Evolutionary conservation across 2,113 vertebrate species (phyloP), one percentile per base, ranked within the genome.

Genomic region (Nycticebus coucang): DNA sequence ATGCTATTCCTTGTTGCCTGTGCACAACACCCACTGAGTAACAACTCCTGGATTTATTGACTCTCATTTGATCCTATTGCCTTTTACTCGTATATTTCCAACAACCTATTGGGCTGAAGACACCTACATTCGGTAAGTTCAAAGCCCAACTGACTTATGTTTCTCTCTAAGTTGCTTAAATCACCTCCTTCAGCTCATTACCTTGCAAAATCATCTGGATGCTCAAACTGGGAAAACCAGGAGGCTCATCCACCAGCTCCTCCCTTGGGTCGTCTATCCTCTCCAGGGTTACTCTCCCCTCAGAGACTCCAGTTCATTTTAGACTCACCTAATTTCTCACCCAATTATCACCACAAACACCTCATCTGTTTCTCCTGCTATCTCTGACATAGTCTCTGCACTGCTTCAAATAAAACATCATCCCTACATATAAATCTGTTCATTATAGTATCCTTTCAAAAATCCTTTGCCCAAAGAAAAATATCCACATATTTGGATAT

Each of bases 391-490:
- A 79, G 18, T 57, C 41, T 82, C 82, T 85, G 14, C 45, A 62
- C 2, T 55, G 50, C 59, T n/a, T 89, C 60, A 87, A 80, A n/a
- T 59, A 87, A 94, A 84, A 45, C 21, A 68, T 77, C 53, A 37
- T 87, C 5, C 28, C 81, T 7, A 92, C 90, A 88, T 53, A 72
- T 50, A 64, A 62, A 89, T 41, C 30, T 84, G 45, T 89, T 80
- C 75, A 28, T 28, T 78, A 60, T 5, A 92, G 13, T 35, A 53
- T 95, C 35, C 28, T 95, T 95, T 89, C 45, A 87, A 79, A 50
- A 87, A 88, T 45, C 30, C 8, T 90, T 88, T 78, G 64, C 50
- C 41, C 14, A 57, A 57, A 90, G 41, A 68, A 95, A 96, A 89
- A 89, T 66, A 59, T 33, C 50, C 35, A 77, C 14, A 75, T 53